Evolutionary conservation across 2,797 vertebrate species (phyloP), one percentile per base, ranked within the genome.

Genomic region (Scarus forsteni): DNA sequence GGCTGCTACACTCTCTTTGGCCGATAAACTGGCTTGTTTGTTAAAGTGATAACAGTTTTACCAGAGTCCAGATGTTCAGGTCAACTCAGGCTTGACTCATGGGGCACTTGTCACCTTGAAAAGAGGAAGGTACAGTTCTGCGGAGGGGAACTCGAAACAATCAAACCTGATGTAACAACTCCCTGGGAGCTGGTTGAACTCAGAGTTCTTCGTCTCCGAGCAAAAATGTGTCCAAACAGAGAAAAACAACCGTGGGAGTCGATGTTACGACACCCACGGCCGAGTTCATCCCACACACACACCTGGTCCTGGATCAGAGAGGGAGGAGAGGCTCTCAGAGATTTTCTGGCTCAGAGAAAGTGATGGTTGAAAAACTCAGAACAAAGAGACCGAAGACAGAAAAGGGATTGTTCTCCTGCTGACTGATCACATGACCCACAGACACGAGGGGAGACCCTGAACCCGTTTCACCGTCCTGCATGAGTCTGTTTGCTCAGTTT

Each of bases 341-440:
- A 70, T 68, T 77, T 80, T 82, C 59, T 54, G 73, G 53, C 66
- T 79, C 62, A 79, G 72, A 68, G 27, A 27, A 36, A 69, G 27
- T 48, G 10, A 48, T 18, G 6, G n/a, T 8, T 38, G 48, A 62
- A 61, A 42, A 42, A 42, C 40, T 40, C 50, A 19, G 49, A 68
- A 83, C 59, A 74, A 42, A 80, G 5, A 62, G 18, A 10, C 0
- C 39, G 36, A 48, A 56, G 62, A 68, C 14, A n/a, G 27, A 54
- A 38, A 63, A 39, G 5, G 0, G n/a, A 8, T 13, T 43, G 42
- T 72, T 59, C 36, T 27, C 0, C 39, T 12, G 10, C 51, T 9
- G 10, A 12, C 9, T 3, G 56, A 18, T 75, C 75, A 75, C 67
- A 72, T 54, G 67, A 72, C 56, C 60, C 18, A 11, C 60, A 48